Percentiles rank a stretch among this genome's conserved stretches.
Evolutionary conservation across 2,113 vertebrate genomes (phyloP).

Genomic region (Campylomormyrus tamandua): DNA sequence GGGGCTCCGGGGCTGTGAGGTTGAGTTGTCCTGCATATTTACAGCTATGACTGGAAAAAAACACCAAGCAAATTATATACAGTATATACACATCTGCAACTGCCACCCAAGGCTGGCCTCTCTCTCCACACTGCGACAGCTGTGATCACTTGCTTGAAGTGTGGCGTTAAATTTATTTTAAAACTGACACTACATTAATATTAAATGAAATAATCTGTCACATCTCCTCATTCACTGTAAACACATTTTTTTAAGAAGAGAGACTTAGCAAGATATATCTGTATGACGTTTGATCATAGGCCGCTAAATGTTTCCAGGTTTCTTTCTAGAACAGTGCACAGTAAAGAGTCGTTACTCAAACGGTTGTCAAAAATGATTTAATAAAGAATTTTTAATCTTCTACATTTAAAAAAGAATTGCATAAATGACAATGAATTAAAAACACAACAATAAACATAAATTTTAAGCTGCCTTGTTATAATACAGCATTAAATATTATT

Average conservation of each 20-base stretch:
- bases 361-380: background rate
- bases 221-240: background rate
- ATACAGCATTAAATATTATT: background rate
- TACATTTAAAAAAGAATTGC: background rate
- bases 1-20: constrained; percentile 33
- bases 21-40: constrained; percentile 34
- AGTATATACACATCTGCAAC: background rate
- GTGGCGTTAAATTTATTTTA: background rate
- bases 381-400: background rate
- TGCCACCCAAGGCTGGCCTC: background rate
- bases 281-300: background rate
- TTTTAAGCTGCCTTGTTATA: background rate
- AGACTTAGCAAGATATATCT: background rate
- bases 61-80: background rate
- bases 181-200: background rate
- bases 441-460: background rate
- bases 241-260: background rate
- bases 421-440: background rate
- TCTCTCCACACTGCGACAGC: background rate
- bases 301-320: background rate
- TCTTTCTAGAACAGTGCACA: background rate
- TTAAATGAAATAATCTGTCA: background rate
- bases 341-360: background rate
- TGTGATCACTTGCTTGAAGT: background rate
- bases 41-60: constrained; percentile 19